These are phyloP conservation scores for Penaeus monodon DNA, from an alignment of 2,888 invertebrate species.

Conservation along the genomic window DNA sequence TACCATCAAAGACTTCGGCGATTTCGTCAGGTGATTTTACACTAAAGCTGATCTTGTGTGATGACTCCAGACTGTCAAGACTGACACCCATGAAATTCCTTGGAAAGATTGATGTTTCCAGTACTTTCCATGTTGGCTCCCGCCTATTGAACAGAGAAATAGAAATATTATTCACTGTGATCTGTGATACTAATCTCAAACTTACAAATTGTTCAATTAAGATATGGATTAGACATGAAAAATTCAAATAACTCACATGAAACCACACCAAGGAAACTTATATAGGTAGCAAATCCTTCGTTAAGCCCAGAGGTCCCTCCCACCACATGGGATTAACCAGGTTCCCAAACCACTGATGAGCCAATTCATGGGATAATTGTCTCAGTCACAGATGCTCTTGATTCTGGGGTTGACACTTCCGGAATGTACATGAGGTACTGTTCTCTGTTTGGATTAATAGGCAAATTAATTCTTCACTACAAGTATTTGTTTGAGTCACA, in stretches of 20 bases:
- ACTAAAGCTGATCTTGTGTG: too few relatives aligned
- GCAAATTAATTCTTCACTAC: too few relatives aligned
- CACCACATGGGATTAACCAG: slow-evolving; percentile 86
- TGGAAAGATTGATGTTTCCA: slow-evolving; percentile 83
- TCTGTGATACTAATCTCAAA: too few relatives aligned
- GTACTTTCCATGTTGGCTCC: slow-evolving; percentile 79
- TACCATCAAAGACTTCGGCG: slow-evolving; percentile 87
- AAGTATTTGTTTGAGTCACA: too few relatives aligned
- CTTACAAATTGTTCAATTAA: background rate
- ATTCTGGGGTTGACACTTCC: slow-evolving; percentile 66
- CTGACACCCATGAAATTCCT: too few relatives aligned
- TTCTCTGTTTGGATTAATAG: background rate
- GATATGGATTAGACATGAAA: background rate
- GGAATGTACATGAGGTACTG: slow-evolving; percentile 68
- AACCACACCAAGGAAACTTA: too few relatives aligned
- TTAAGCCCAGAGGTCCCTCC: too few relatives aligned
- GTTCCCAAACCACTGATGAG: slow-evolving; percentile 99
- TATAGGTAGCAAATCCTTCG: too few relatives aligned
- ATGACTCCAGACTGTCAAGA: too few relatives aligned
- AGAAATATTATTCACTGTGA: too few relatives aligned
- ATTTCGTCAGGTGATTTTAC: slow-evolving; percentile 85
- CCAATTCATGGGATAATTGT: slow-evolving; percentile 85
- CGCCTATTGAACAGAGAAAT: slow-evolving; percentile 71
- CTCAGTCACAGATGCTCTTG: slow-evolving; percentile 67
- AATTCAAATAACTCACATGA: too few relatives aligned